These are phyloP conservation scores for Caenorhabditis angaria DNA, from an alignment of 2,888 invertebrate species.

Conservation along the genomic window DNA sequence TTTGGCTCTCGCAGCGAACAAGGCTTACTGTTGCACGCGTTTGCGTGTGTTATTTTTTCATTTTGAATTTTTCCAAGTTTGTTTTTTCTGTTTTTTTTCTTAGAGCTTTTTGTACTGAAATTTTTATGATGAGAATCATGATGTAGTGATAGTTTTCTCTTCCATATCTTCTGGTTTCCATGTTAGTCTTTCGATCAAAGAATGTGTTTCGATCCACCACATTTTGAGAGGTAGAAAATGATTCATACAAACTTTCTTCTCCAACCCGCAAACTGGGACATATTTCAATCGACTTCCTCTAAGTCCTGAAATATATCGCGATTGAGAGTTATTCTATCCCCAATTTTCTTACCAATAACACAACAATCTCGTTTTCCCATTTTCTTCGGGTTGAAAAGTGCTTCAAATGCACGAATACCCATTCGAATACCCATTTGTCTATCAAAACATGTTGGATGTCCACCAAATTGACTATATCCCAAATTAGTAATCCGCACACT, in stretches of 20 bases:
- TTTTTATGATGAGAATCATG: no score
- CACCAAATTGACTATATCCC: slow-evolving; percentile 97
- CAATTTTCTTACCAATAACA: slow-evolving; percentile 28
- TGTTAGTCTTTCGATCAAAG: slow-evolving; percentile 31
- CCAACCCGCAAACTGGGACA: slow-evolving; percentile 33
- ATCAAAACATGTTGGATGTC: slow-evolving; percentile 96
- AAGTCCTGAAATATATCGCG: slow-evolving; percentile 10
- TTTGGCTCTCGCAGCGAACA: not conserved
- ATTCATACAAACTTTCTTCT: slow-evolving; percentile 29
- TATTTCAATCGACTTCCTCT: slow-evolving; percentile 32
- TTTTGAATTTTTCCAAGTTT: not conserved
- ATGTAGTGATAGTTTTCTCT: not conserved
- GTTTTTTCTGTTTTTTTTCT: no score
- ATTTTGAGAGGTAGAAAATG: slow-evolving; percentile 28
- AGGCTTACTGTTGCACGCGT: not conserved
- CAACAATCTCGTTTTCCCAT: slow-evolving; percentile 43
- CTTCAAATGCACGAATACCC: slow-evolving; percentile 92
- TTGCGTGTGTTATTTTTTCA: not conserved
- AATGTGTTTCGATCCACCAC: slow-evolving; percentile 38
- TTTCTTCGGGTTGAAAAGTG: slow-evolving; percentile 22
- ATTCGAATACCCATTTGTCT: slow-evolving; percentile 94
- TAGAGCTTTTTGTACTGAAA: no score
- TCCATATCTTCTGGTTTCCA: slow-evolving; percentile 6
- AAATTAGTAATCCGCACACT: slow-evolving; percentile 85
- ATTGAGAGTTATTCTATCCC: not conserved